Evolutionary conservation across 2,888 invertebrate genomes (phyloP).

Genomic region (Polyommatus iphigenia): DNA sequence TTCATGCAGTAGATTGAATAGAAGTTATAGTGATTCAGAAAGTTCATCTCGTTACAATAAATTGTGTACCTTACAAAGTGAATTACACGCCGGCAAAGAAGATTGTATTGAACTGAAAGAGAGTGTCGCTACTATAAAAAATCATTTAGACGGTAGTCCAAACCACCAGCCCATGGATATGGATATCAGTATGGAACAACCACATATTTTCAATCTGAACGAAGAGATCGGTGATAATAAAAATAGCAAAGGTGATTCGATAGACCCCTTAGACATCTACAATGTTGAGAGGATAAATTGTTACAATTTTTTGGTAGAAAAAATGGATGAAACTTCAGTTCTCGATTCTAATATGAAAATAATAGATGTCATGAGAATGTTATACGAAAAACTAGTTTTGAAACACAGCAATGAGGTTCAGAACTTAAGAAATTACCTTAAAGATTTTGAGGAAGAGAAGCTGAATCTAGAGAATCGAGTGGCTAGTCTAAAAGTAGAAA

Average conservation of each 20-base stretch:
- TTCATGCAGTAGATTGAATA: constrained; percentile 54
- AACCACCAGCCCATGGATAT: constrained; percentile 57
- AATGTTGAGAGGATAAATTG: constrained; percentile 61
- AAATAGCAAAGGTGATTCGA: constrained; percentile 50
- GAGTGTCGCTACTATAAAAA: constrained; percentile 69
- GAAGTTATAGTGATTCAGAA: constrained; percentile 66
- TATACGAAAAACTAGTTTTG: constrained; percentile 55
- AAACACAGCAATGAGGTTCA: constrained; percentile 64
- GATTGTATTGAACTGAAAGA: constrained; percentile 69
- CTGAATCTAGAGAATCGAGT: constrained; percentile 50
- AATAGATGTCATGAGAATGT: constrained; percentile 64
- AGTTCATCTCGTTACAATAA: constrained; percentile 63
- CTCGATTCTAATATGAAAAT: constrained; percentile 54
- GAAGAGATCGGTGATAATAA: constrained; percentile 48
- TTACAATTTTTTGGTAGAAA: constrained; percentile 59
- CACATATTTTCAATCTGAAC: constrained; percentile 48
- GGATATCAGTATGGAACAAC: constrained; percentile 60
- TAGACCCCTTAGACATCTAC: constrained; percentile 53
- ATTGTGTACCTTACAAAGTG: constrained; percentile 67
- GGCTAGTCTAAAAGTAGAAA: constrained; percentile 45
- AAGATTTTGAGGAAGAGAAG: constrained; percentile 57
- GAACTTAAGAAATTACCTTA: constrained; percentile 63
- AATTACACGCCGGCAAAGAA: constrained; percentile 65
- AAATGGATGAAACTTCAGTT: constrained; percentile 52
- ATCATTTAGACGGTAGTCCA: constrained; percentile 62